These are phyloP conservation scores for Prosapia bicincta DNA, from an alignment of 2,888 invertebrate genomes.

Conservation along the genomic window DNA sequence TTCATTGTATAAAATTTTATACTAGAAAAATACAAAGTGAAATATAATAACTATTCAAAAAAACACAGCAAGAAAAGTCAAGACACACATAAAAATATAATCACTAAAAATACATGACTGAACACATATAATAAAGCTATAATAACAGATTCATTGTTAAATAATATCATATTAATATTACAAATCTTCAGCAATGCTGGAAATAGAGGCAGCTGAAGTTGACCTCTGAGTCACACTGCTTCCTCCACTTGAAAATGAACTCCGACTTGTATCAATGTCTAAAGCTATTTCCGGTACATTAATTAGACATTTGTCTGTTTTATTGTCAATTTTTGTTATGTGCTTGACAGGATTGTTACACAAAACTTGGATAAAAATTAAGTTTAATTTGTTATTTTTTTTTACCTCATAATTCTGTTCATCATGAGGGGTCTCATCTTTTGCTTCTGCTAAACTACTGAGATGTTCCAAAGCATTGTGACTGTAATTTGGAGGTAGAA, in stretches of 20 bases:
- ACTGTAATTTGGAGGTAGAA: constrained; percentile 16
- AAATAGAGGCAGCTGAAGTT: constrained; percentile 52
- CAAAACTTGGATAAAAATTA: constrained; percentile 50
- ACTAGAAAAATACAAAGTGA: background rate
- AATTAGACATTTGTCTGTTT: constrained; percentile 41
- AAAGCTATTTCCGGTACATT: constrained; percentile 56
- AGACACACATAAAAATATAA: background rate
- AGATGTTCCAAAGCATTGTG: constrained; percentile 22
- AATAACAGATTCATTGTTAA: background rate
- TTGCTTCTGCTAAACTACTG: constrained; percentile 14
- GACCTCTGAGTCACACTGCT: constrained; percentile 56
- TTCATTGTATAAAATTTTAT: background rate
- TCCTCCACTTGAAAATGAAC: constrained; percentile 60
- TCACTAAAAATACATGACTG: background rate
- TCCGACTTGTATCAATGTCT: constrained; percentile 54
- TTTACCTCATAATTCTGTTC: constrained; percentile 30
- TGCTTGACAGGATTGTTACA: constrained; percentile 40
- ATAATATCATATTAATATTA: background rate
- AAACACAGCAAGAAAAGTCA: background rate
- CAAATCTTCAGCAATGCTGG: constrained; percentile 4
- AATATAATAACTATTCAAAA: background rate
- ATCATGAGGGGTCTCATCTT: constrained; percentile 42
- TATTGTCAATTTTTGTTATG: constrained; percentile 40
- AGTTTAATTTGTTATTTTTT: constrained; percentile 36
- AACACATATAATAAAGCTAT: background rate